Base-by-base conservation (phyloP, 2,888 invertebrate genomes). In the Asteroscopus sphinx region DNA sequence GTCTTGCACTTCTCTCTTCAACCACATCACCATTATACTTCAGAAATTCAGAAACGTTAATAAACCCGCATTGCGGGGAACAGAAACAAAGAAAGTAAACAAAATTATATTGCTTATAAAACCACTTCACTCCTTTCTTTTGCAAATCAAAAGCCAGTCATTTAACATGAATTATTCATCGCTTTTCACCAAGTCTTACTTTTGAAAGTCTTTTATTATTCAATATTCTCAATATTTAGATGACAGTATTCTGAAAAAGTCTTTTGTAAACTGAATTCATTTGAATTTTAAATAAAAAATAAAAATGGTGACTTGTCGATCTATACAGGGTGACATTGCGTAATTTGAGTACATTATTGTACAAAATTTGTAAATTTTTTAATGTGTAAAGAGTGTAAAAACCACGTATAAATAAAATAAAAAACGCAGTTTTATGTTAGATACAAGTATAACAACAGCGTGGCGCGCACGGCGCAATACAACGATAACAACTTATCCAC, bases 151-250 rank as follows among this genome's bases (percentile, higher is more conserved):
- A 57, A 72, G 63, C 58, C 56, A 63, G 73, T 79, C 76, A 83
- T 81, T 76, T 71, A 73, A 47, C 36, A 63, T 82, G 82, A 80
- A 84, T 85, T 68, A 84, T 84, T 82, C 81, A 84, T 56, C 39
- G 63, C 70, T 59, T 68, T 52, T n/a, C 64, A 40, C 66, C 57
- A 59, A 73, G 75, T 73, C 74, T 82, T 79, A 80, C 74, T 71
- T 77, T 77, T 73, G 68, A 76, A 76, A 70, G 65, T 63, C 57
- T 70, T 77, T 67, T 66, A 74, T 74, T 73, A 79, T 80, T 77
- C 73, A 76, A 72, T 73, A 72, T 74, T 57, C 63, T 49, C 51
- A 30, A 80, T 80, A 71, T 76, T 69, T 72, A 53, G 70, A 68
- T 72, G 41, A 51, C 40, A 32, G 11, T 41, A 17, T 48, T 40